These are phyloP conservation scores for Molanna angustata DNA, from an alignment of 2,888 invertebrate genomes.

Conservation along the genomic window DNA sequence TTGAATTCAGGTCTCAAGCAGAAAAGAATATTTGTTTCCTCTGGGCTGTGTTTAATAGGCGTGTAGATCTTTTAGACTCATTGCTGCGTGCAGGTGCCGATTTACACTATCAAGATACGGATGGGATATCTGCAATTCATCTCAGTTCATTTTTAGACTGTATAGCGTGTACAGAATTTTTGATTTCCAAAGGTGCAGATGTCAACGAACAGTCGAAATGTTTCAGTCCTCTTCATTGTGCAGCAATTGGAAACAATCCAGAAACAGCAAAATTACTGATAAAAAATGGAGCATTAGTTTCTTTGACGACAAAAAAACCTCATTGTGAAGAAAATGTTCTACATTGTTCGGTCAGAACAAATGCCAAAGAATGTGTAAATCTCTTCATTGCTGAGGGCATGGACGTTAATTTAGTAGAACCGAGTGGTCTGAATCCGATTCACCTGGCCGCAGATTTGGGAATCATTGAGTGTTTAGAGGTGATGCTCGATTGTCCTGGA, in stretches of 20 bases:
- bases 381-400: slow-evolving; percentile 73
- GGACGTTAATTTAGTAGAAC: slow-evolving; percentile 71
- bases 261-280: slow-evolving; percentile 78
- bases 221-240: slow-evolving; percentile 83
- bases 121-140: slow-evolving; percentile 73
- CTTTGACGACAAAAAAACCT: slow-evolving; percentile 61
- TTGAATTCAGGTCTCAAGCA: slow-evolving; percentile 58
- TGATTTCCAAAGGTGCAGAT: slow-evolving; percentile 66
- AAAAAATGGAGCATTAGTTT: slow-evolving; percentile 66
- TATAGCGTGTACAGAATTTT: slow-evolving; percentile 64
- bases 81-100: slow-evolving; percentile 69
- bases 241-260: slow-evolving; percentile 83
- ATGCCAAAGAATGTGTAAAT: slow-evolving; percentile 73
- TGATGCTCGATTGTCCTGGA: slow-evolving; percentile 71
- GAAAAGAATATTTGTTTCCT: slow-evolving; percentile 71
- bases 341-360: slow-evolving; percentile 84
- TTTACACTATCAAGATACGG: slow-evolving; percentile 65
- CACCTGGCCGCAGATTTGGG: slow-evolving; percentile 81
- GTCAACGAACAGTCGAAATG: slow-evolving; percentile 68
- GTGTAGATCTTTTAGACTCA: slow-evolving; percentile 62
- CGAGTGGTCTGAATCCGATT: slow-evolving; percentile 74
- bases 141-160: slow-evolving; percentile 78
- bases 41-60: slow-evolving; percentile 72
- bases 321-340: slow-evolving; percentile 74
- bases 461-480: slow-evolving; percentile 69